These are phyloP conservation scores for Hypsopygia costalis DNA, from an alignment of 2,888 invertebrate genomes.

Conservation along the genomic window DNA sequence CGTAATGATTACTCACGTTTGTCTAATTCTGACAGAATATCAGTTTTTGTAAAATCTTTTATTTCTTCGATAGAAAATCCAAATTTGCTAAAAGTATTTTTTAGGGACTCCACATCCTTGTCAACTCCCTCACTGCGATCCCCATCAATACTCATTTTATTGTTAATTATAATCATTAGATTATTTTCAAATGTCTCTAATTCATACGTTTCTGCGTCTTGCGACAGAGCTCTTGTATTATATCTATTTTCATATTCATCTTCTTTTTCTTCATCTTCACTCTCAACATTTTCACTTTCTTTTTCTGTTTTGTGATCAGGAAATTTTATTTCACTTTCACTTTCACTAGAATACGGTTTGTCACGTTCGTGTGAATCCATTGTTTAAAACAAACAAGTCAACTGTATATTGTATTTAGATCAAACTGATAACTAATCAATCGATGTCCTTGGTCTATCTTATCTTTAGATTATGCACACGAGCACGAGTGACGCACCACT, in stretches of 20 bases:
- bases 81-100: slow-evolving; percentile 41
- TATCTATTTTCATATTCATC: slow-evolving; percentile 2
- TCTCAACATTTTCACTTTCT: too few species aligned
- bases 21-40: slow-evolving; percentile 39
- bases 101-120: slow-evolving; percentile 45
- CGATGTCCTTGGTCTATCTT: too few species aligned
- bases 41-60: slow-evolving; percentile 41
- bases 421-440: too few species aligned
- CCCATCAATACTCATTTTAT: slow-evolving; percentile 47
- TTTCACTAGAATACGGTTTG: too few species aligned
- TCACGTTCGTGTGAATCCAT: too few species aligned
- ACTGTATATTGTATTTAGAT: too few species aligned
- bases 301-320: too few species aligned
- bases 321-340: too few species aligned
- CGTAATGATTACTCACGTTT: slow-evolving; percentile 49
- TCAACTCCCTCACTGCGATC: slow-evolving; percentile 47
- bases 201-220: slow-evolving; percentile 47
- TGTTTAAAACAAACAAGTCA: too few species aligned
- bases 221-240: slow-evolving; percentile 38
- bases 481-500: too few species aligned
- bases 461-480: too few species aligned
- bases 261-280: not conserved
- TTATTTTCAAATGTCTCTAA: slow-evolving; percentile 58
- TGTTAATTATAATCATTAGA: slow-evolving; percentile 53
- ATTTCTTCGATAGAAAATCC: slow-evolving; percentile 47